Evolutionary conservation across 2,797 vertebrate species (phyloP).

Genomic region (Paguma larvata): DNA sequence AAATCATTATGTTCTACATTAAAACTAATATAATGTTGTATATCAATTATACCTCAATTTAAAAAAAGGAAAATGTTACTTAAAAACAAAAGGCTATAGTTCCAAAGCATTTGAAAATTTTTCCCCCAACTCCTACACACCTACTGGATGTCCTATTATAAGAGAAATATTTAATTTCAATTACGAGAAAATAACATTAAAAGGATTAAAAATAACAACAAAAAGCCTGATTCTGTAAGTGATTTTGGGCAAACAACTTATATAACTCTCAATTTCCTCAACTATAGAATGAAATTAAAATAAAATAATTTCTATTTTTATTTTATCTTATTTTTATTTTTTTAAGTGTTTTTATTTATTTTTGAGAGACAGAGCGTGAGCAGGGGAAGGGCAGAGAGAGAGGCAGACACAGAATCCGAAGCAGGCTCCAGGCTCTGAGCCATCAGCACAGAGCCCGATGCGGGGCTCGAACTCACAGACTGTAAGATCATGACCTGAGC

Average conservation of each 20-base stretch:
- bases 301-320: neutral
- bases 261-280: neutral
- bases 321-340: neutral
- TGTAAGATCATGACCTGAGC: too few species aligned
- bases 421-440: too few species aligned
- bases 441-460: too few species aligned
- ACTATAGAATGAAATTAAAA: constrained; percentile 11
- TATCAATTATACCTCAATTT: neutral
- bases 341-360: too few species aligned
- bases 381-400: too few species aligned
- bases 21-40: neutral
- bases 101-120: constrained; percentile 41
- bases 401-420: too few species aligned
- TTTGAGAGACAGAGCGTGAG: too few species aligned
- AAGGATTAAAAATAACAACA: neutral
- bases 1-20: neutral
- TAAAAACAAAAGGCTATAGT: constrained; percentile 40
- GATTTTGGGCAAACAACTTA: neutral
- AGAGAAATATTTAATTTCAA: constrained; percentile 53
- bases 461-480: too few species aligned
- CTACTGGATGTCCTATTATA: neutral
- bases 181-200: constrained; percentile 27
- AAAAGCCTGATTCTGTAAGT: neutral
- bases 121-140: neutral
- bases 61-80: constrained; percentile 31